phyloP scores from a whole-genome alignment of 2,113 vertebrate species.

The Electrona antarctica region DNA sequence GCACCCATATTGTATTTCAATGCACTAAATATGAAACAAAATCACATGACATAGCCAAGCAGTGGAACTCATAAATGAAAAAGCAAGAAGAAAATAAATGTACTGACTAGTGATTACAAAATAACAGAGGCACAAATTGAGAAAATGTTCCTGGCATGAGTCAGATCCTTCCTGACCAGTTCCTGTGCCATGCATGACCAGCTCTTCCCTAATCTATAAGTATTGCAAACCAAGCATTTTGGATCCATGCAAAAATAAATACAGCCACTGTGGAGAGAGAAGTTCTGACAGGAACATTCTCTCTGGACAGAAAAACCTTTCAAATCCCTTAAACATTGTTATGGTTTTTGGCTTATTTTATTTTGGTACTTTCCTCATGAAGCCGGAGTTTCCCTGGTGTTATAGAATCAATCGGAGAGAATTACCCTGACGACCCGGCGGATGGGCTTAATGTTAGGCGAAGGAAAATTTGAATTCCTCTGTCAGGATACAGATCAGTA shows the following conservation, averaged over 20 bases:
- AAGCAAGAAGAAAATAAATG: not conserved
- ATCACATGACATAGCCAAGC: slow-evolving; percentile 12
- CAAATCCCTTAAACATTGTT: slow-evolving; percentile 70
- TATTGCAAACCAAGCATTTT: slow-evolving; percentile 40
- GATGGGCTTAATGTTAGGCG: slow-evolving; percentile 28
- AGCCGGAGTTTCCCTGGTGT: slow-evolving; percentile 49
- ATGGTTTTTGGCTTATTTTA: slow-evolving; percentile 53
- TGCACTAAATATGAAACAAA: slow-evolving; percentile 25
- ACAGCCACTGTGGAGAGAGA: slow-evolving; percentile 47
- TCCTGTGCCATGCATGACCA: slow-evolving; percentile 40
- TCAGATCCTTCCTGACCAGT: not conserved
- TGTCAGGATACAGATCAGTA: slow-evolving; percentile 60
- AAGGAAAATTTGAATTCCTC: slow-evolving; percentile 64
- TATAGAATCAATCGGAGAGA: slow-evolving; percentile 60
- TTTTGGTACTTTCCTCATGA: slow-evolving; percentile 58
- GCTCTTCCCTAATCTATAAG: slow-evolving; percentile 42
- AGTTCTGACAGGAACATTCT: slow-evolving; percentile 47
- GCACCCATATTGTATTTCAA: slow-evolving; percentile 44
- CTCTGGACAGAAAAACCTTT: slow-evolving; percentile 59
- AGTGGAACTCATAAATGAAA: slow-evolving; percentile 7
- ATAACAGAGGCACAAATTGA: slow-evolving; percentile 23
- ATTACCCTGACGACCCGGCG: slow-evolving; percentile 58
- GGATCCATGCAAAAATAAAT: slow-evolving; percentile 26
- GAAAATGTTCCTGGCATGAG: slow-evolving; percentile 9
- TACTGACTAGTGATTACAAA: slow-evolving; percentile 6